Evolutionary conservation across 2,888 invertebrate species (phyloP).

Genomic region (Apantesis nais): DNA sequence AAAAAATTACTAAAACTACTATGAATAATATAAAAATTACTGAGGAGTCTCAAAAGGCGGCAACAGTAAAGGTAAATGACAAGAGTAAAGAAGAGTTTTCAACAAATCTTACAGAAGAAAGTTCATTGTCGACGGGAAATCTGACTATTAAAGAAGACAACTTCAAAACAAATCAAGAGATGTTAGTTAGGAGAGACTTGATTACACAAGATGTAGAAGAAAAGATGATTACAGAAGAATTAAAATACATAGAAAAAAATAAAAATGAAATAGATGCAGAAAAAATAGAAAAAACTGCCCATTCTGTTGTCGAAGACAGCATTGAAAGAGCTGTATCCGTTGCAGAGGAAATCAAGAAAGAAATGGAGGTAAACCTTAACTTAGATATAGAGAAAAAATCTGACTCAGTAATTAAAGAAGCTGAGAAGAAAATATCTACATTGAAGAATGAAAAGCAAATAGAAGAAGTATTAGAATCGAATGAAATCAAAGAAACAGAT

Average conservation of each 20-base stretch:
- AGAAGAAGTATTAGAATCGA: slow-evolving; percentile 22
- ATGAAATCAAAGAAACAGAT: slow-evolving; percentile 13
- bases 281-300: slow-evolving; percentile 69
- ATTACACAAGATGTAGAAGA: slow-evolving; percentile 37
- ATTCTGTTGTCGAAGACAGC: slow-evolving; percentile 67
- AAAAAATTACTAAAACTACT: slow-evolving; percentile 31
- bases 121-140: background rate
- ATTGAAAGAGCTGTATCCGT: slow-evolving; percentile 69
- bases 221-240: slow-evolving; percentile 42
- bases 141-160: slow-evolving; percentile 10
- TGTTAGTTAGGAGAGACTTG: slow-evolving; percentile 33
- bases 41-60: slow-evolving; percentile 10
- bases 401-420: slow-evolving; percentile 12
- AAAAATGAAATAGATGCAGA: slow-evolving; percentile 61
- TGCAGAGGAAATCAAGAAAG: slow-evolving; percentile 68
- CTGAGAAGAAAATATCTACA: slow-evolving; percentile 12
- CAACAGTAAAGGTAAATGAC: slow-evolving; percentile 24
- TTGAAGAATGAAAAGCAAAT: slow-evolving; percentile 19
- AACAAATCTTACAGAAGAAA: slow-evolving; percentile 14
- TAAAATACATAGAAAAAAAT: slow-evolving; percentile 52
- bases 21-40: slow-evolving; percentile 16
- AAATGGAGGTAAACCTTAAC: slow-evolving; percentile 58
- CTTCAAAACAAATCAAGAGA: slow-evolving; percentile 29
- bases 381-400: slow-evolving; percentile 12
- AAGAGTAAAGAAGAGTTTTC: slow-evolving; percentile 20